A percentile compares a stretch with the other conserved stretches of the same genome.
Evolutionary conservation across 2,797 vertebrate species (phyloP).

Genomic region (Coregonus ussuriensis): DNA sequence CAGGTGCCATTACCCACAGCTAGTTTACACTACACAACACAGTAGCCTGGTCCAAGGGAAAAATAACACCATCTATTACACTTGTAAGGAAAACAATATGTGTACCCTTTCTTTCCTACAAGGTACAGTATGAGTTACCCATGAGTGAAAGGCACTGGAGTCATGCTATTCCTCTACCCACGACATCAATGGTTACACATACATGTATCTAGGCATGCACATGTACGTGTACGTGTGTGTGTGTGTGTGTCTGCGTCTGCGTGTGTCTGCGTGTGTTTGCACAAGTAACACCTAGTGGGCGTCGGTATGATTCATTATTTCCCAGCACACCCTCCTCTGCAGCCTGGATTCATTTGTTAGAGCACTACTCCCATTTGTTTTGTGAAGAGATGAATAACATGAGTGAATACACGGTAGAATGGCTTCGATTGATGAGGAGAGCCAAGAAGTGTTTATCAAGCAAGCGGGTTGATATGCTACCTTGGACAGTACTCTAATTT

Average conservation of each 20-base stretch:
- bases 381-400: constrained; percentile 20
- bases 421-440: constrained; percentile 42
- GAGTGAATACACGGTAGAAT: constrained; percentile 40
- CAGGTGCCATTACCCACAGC: neutral
- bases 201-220: constrained; percentile 28
- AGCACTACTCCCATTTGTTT: constrained; percentile 50
- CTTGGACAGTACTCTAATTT: constrained; percentile 17
- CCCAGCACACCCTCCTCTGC: constrained; percentile 51
- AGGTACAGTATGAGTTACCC: constrained; percentile 43
- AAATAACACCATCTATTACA: constrained; percentile 25
- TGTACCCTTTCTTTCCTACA: constrained; percentile 25
- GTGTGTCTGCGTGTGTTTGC: constrained; percentile 24
- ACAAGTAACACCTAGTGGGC: constrained; percentile 37
- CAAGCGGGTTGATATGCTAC: constrained; percentile 25
- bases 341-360: constrained; percentile 55
- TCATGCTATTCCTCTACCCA: constrained; percentile 43
- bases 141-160: constrained; percentile 33
- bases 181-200: constrained; percentile 36
- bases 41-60: constrained; percentile 19
- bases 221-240: constrained; percentile 18
- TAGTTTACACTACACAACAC: neutral
- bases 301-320: constrained; percentile 58
- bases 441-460: constrained; percentile 57
- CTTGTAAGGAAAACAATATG: constrained; percentile 24
- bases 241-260: constrained; percentile 23